Base-by-base conservation (phyloP, 2,888 invertebrate species). In the Hartigia nigra region DNA sequence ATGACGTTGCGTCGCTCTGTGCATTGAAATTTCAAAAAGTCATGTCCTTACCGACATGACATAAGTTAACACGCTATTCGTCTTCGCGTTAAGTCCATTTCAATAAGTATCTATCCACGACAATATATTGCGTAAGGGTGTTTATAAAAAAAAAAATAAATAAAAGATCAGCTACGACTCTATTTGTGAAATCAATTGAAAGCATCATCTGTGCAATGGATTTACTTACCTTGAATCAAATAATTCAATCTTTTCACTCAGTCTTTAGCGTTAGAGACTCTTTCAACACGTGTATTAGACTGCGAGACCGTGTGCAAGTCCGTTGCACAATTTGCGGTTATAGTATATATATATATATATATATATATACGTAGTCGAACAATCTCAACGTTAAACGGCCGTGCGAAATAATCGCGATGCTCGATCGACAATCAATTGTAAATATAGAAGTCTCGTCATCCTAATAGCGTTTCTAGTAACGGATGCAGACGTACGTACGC, bases 401-500 rank as follows among this genome's bases (percentile, higher is more conserved):
- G 23, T 55, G 39, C 39, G 39, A 55, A 55, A 9, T 55, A 55
- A 23, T 23, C 39, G 5, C 23, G 39, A 55, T 23, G 14, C 39
- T 55, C 39, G 23, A 55, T 55, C 23, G 39, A 55, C 23, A 9
- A 23, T 79, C 78, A 78, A 81, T 82, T 74, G 80, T 74, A 81
- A 80, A 81, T 79, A 81, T 81, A 80, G 80, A 76, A 76, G 69
- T 82, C 74, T 77, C 76, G 76, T 82, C 80, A 81, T 79, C 72
- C 75, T 69, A 69, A 69, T 69, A n/a, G 75, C 74, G 35, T 69
- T 31, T 79, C 74, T 70, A 77, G 32, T 76, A 74, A 74, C 79
- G 80, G 70, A 76, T 81, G 77, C 80, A 82, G 80, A 80, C 77
- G 76, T 78, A 80, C 77, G 76, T 78, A 76, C 80, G 82, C 81